Percentiles rank a stretch among this genome's conserved stretches.
Conservation (phyloP, 1,140 invertebrate genomes). For the Fopius arisanus region DNA sequence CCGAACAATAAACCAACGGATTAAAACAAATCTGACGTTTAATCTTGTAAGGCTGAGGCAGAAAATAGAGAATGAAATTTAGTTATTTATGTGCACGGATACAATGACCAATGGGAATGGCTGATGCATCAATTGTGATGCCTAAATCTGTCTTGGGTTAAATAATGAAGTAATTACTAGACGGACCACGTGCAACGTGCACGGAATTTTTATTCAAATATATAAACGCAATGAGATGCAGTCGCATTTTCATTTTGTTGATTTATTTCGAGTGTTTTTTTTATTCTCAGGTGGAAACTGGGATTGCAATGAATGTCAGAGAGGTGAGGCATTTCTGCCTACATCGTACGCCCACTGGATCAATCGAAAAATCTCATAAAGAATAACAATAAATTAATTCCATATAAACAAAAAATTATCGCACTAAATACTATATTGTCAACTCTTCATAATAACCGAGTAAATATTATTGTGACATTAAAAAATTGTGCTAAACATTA, state of each 20-base stretch:
- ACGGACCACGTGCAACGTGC: conserved; percentile 35
- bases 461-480: no score
- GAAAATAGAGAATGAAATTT: background rate
- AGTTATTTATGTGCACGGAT: background rate
- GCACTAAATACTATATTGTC: background rate
- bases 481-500: no score
- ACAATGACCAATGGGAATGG: background rate
- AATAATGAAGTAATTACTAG: conserved; percentile 43
- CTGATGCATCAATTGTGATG: background rate
- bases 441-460: no score
- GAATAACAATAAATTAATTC: background rate
- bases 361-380: background rate
- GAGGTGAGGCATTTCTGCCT: background rate
- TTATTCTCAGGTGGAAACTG: background rate
- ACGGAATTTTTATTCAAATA: conserved; percentile 27
- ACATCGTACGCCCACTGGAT: background rate
- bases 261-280: background rate
- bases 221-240: background rate
- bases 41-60: background rate
- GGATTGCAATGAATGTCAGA: background rate
- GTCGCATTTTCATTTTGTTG: background rate
- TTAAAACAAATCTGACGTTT: background rate
- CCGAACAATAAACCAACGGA: background rate
- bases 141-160: background rate
- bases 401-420: background rate